phyloP scores from a whole-genome alignment of 2,797 vertebrate species.

The Dryobates pubescens region DNA sequence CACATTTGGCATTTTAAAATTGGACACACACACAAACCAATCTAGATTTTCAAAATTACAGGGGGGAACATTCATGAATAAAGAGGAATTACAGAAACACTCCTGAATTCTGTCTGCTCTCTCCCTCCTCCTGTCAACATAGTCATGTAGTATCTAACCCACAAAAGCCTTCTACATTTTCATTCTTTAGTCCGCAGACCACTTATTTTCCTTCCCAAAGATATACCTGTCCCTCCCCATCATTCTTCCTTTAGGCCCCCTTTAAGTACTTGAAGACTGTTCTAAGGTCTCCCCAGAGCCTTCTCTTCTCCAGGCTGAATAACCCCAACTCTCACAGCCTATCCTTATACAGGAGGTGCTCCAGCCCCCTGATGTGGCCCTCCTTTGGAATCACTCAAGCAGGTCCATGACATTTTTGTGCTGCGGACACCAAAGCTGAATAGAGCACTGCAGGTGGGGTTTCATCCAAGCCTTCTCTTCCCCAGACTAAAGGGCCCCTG shows the following conservation, averaged over 20 bases:
- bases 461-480: neutral
- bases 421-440: too few relatives aligned
- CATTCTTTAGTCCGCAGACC: neutral
- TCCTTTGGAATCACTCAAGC: too few relatives aligned
- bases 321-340: too few relatives aligned
- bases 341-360: too few relatives aligned
- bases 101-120: neutral
- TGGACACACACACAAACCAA: neutral
- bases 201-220: neutral
- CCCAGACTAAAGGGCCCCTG: neutral
- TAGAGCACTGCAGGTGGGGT: neutral
- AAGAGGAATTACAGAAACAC: neutral
- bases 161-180: neutral
- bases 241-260: too few relatives aligned
- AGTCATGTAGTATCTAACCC: neutral
- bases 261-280: too few relatives aligned
- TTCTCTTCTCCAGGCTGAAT: too few relatives aligned
- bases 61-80: neutral
- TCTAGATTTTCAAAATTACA: neutral
- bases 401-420: too few relatives aligned
- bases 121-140: neutral
- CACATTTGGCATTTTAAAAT: neutral
- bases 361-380: too few relatives aligned
- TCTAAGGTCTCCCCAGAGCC: too few relatives aligned
- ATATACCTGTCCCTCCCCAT: neutral